These are phyloP conservation scores for Drosophila incognita DNA, from an alignment of 2,888 invertebrate genomes.

Conservation along the genomic window DNA sequence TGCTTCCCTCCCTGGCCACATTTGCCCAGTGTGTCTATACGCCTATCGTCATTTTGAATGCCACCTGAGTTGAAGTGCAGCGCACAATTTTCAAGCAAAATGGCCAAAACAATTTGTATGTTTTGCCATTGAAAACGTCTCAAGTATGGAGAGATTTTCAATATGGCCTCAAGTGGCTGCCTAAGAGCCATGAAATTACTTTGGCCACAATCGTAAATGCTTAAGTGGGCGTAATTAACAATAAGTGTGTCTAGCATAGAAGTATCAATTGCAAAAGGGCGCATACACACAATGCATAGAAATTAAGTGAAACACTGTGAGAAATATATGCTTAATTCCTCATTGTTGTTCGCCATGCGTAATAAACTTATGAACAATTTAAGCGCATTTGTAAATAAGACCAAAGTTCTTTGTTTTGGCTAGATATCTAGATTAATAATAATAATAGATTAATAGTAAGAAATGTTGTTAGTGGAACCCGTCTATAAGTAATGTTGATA, in stretches of 20 bases:
- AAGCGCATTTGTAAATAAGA: neutral
- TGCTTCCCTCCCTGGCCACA: slow-evolving; percentile 27
- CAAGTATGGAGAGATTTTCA: slow-evolving; percentile 16
- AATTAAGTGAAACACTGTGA: slow-evolving; percentile 11
- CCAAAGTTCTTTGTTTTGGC: neutral
- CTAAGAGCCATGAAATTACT: slow-evolving; percentile 47
- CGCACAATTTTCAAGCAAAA: slow-evolving; percentile 8
- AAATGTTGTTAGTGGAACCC: neutral
- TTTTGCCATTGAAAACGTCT: slow-evolving; percentile 48
- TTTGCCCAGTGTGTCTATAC: slow-evolving; percentile 37
- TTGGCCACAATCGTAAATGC: slow-evolving; percentile 7
- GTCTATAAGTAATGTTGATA: neutral
- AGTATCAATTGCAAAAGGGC: slow-evolving; percentile 17
- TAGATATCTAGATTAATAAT: neutral
- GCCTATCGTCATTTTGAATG: slow-evolving; percentile 62
- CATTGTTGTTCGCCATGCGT: neutral
- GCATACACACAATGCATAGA: neutral
- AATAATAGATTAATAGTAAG: too few relatives aligned
- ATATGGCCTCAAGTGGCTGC: slow-evolving; percentile 42
- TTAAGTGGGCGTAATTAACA: slow-evolving; percentile 42
- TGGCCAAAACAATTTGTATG: slow-evolving; percentile 47
- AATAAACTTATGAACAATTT: neutral
- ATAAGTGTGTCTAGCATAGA: slow-evolving; percentile 2
- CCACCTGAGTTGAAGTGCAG: slow-evolving; percentile 25
- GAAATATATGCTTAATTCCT: slow-evolving; percentile 8